A percentile compares a stretch with the other conserved stretches of the same genome.
Evolutionary conservation across 1,140 invertebrate genomes (phyloP).

Genomic region (Pristionchus pacificus): DNA sequence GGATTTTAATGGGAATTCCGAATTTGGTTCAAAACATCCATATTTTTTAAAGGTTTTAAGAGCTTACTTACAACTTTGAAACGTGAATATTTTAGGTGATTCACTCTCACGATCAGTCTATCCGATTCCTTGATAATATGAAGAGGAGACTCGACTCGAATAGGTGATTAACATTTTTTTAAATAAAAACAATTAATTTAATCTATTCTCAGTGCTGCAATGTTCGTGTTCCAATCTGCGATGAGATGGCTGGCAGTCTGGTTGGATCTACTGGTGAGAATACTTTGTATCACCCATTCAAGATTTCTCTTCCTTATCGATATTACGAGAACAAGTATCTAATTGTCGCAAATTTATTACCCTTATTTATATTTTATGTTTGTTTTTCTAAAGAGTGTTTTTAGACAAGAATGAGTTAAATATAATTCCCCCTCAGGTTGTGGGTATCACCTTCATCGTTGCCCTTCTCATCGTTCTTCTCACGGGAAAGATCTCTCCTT

Average conservation of each 20-base stretch:
- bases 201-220: slow-evolving; percentile 36
- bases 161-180: background rate
- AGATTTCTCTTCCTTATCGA: no score
- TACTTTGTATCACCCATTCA: no score
- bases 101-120: background rate
- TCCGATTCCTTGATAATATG: background rate
- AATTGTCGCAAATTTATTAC: no score
- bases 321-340: no score
- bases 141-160: background rate
- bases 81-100: background rate
- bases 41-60: no score
- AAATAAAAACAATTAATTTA: no score
- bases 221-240: slow-evolving; percentile 64
- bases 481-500: slow-evolving; percentile 63
- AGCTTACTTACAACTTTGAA: no score
- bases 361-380: no score
- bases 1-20: no score
- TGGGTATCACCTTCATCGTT: slow-evolving; percentile 62
- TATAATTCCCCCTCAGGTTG: slow-evolving; percentile 42
- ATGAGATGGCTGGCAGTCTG: slow-evolving; percentile 70
- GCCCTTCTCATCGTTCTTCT: slow-evolving; percentile 65
- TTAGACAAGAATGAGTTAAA: background rate
- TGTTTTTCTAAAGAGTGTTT: no score
- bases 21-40: no score
- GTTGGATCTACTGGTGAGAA: slow-evolving; percentile 64